Evolutionary conservation across 2,797 vertebrate species (phyloP).

Genomic region (Telmatherina bonti): DNA sequence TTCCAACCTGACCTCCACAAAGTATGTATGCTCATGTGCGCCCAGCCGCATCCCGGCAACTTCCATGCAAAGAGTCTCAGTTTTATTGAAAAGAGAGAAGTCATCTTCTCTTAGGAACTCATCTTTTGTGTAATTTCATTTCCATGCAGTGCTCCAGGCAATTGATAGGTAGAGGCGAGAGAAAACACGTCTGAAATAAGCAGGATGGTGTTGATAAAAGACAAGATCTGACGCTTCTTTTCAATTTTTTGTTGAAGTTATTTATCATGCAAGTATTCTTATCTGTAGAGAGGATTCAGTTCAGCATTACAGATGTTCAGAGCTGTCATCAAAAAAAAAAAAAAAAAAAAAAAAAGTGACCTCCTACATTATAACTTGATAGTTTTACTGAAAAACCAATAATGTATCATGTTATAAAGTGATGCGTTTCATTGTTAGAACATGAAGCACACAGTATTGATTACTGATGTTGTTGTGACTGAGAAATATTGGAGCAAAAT

Average conservation of each 20-base stretch:
- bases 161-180: slow-evolving; percentile 37
- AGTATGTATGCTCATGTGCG: slow-evolving; percentile 61
- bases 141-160: slow-evolving; percentile 50
- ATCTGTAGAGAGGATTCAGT: slow-evolving; percentile 6
- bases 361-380: no score
- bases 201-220: slow-evolving; percentile 38
- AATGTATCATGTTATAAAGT: no score
- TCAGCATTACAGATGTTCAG: background rate
- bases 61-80: slow-evolving; percentile 60
- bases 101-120: slow-evolving; percentile 54
- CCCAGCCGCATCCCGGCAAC: slow-evolving; percentile 43
- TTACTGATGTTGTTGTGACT: no score
- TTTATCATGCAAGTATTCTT: slow-evolving; percentile 15
- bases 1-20: slow-evolving; percentile 58
- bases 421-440: no score
- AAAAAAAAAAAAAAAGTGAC: no score
- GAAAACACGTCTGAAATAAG: slow-evolving; percentile 50
- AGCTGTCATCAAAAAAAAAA: no score
- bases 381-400: no score
- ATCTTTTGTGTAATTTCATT: slow-evolving; percentile 63
- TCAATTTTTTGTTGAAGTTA: background rate
- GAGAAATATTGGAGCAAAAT: no score
- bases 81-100: slow-evolving; percentile 57
- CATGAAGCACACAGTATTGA: no score
- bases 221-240: slow-evolving; percentile 3